These are phyloP conservation scores for Osmoderma eremita DNA, from an alignment of 2,888 invertebrate genomes.

Conservation along the genomic window DNA sequence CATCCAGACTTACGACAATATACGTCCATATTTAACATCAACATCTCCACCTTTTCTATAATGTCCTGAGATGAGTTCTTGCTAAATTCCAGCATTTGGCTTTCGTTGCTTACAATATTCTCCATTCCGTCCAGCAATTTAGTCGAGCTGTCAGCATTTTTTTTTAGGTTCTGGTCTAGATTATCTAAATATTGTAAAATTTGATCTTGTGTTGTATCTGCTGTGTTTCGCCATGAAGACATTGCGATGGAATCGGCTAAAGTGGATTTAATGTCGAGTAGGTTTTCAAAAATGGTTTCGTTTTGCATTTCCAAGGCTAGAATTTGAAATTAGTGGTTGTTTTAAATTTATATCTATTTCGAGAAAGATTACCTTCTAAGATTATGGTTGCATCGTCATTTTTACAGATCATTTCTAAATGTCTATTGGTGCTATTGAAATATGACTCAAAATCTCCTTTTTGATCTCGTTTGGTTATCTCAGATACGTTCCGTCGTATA, in stretches of 20 bases:
- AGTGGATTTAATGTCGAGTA: conserved; percentile 54
- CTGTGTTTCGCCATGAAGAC: conserved; percentile 66
- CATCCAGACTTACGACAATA: too few species aligned
- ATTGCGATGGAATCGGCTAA: conserved; percentile 55
- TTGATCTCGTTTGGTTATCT: background rate
- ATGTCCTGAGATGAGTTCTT: conserved; percentile 54
- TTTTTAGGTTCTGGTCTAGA: conserved; percentile 65
- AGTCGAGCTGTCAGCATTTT: conserved; percentile 15
- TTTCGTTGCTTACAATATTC: conserved; percentile 5
- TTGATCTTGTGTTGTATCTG: conserved; percentile 69
- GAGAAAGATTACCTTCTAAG: background rate
- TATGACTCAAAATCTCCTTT: background rate
- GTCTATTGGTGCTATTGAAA: background rate
- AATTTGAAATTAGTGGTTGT: conserved; percentile 33
- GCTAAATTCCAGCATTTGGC: conserved; percentile 43
- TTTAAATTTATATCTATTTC: background rate
- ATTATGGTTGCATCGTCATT: background rate
- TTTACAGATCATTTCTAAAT: background rate
- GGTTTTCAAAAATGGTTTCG: conserved; percentile 54
- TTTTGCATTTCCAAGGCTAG: conserved; percentile 57
- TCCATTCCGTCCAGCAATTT: conserved; percentile 9
- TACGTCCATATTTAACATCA: too few species aligned
- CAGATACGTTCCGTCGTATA: background rate
- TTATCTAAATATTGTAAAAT: conserved; percentile 68
- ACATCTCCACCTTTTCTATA: conserved; percentile 67